phyloP scores from a whole-genome alignment of 2,113 vertebrate species.

The Eolophus roseicapilla region DNA sequence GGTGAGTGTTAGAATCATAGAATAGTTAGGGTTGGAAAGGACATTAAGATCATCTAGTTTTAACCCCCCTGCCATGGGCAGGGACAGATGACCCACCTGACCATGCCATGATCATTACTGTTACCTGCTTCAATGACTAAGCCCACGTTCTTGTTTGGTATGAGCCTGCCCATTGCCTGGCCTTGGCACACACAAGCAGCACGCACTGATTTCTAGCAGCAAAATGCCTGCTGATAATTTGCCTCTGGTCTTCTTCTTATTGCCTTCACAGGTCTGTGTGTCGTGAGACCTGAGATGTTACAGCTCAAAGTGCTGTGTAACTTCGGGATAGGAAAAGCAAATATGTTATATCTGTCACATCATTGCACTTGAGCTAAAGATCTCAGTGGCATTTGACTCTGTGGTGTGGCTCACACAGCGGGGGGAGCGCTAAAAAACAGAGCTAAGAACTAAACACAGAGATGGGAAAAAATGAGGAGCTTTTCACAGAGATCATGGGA shows the following conservation, averaged over 20 bases:
- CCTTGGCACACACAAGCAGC: background rate
- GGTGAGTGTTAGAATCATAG: background rate
- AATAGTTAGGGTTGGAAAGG: background rate
- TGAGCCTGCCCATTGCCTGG: background rate
- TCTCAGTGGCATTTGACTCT: background rate
- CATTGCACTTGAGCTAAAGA: background rate
- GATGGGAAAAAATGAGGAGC: background rate
- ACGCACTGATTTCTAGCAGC: background rate
- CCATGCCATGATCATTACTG: background rate
- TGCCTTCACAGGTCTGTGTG: background rate
- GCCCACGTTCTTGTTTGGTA: background rate
- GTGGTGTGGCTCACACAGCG: background rate
- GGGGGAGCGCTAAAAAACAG: background rate
- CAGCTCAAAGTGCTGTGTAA: background rate
- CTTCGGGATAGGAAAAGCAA: background rate
- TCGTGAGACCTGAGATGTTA: fast-evolving
- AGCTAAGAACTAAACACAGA: background rate
- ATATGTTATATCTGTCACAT: background rate
- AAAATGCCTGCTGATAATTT: background rate
- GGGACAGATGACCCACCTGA: background rate
- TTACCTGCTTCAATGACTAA: background rate
- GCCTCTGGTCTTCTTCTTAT: background rate
- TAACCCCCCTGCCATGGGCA: background rate
- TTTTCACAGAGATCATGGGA: background rate
- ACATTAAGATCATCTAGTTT: background rate